Evolutionary conservation across 2,113 vertebrate genomes (phyloP), one percentile per base, ranked within the genome.

Genomic region (Oxyura jamaicensis): DNA sequence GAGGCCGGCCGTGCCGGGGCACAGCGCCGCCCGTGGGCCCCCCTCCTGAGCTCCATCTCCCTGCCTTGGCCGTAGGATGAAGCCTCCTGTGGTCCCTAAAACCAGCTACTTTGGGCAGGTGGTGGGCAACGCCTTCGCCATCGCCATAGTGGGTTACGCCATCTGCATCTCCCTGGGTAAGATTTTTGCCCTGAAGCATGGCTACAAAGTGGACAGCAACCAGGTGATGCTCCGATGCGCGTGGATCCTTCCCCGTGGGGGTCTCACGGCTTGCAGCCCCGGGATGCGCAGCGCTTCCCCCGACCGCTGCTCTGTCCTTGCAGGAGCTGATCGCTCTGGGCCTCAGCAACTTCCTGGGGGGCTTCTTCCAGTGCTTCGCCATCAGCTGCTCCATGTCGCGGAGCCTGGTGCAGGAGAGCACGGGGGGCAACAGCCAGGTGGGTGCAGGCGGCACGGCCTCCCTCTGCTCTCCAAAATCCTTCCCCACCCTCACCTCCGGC

Each of bases 311-410:
- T 87, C 39, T 93, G 36, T 94, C 35, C 53, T 55, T 88, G 46
- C 91, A 99, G 99, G 99, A 99, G 93, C 98, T 99, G 83, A 97
- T 99, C 2, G 99, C 99, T 0, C 72, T 99, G 35, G 99, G 99
- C 66, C 92, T 99, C 88, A 98, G 98, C 93, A 99, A 99, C 96
- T 94, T 98, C 42, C 10, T 99, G 0, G 99, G 99, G 31, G 98
- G 98, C 35, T 74, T 99, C 78, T 99, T 99, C 97, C 99, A 98
- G 83, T 99, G 99, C 90, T 99, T 99, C 8, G 98, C 99, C 31
- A 97, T 99, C 96, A 99, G 99, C 96, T 99, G 99, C 90, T 99
- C 99, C 60, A 99, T 99, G 99, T 99, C 99, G 0, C 98, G 99
- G 39, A 98, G 96, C 29, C 97, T 99, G 96, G 99, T 99, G 33